A percentile compares a stretch with the other conserved stretches of the same genome.
Evolutionary conservation across 1,140 invertebrate genomes (phyloP).

Genomic region (Aphidius ervi): DNA sequence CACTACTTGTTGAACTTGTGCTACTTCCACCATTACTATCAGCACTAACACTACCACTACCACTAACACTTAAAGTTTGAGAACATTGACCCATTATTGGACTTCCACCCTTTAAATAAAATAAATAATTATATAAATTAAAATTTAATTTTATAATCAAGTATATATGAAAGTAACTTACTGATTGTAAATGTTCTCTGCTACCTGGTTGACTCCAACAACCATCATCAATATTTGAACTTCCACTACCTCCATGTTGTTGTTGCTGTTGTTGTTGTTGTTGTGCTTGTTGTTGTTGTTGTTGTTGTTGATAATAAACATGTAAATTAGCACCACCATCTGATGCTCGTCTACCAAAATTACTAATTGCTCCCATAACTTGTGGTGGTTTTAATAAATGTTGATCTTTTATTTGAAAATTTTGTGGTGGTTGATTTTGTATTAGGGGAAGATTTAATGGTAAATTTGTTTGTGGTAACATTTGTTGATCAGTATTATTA

Average conservation of each 20-base stretch:
- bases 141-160: background rate
- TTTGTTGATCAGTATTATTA: constrained; percentile 41
- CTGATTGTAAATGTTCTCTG: constrained; percentile 57
- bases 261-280: no score
- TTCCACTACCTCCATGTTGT: constrained; percentile 46
- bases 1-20: constrained; percentile 44
- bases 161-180: constrained; percentile 30
- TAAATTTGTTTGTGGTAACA: constrained; percentile 63
- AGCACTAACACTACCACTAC: constrained; percentile 39
- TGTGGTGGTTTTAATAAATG: constrained; percentile 88
- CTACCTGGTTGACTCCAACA: constrained; percentile 64
- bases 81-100: constrained; percentile 52
- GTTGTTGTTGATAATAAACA: constrained; percentile 60
- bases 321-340: constrained; percentile 94
- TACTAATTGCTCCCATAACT: constrained; percentile 77
- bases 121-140: constrained; percentile 1
- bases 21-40: constrained; percentile 50
- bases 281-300: no score
- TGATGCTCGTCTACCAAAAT: constrained; percentile 86
- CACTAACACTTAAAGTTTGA: constrained; percentile 45
- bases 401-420: constrained; percentile 88
- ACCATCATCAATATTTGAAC: constrained; percentile 50
- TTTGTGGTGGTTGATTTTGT: constrained; percentile 73
- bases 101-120: constrained; percentile 47
- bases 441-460: constrained; percentile 72